Conservation (phyloP, 2,888 invertebrate genomes). For the Erebia ligea region DNA sequence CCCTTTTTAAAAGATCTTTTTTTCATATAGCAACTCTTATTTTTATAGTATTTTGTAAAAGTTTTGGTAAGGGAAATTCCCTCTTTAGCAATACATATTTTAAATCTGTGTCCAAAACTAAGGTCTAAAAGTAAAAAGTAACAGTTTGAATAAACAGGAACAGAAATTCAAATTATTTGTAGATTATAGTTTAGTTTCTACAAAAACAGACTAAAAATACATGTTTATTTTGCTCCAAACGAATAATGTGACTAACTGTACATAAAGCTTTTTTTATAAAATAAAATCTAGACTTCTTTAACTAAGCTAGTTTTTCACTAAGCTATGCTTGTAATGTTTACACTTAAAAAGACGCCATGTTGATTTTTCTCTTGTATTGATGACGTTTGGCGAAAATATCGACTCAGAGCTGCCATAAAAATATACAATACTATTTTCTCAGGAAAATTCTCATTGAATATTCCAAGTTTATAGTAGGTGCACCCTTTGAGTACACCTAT, state of each 20-base stretch:
- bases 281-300: slow-evolving; percentile 75
- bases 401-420: not conserved
- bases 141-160: too few relatives aligned
- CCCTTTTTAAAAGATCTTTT: not conserved
- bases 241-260: slow-evolving; percentile 74
- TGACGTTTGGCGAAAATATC: not conserved
- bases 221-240: slow-evolving; percentile 66
- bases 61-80: not conserved
- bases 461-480: too few relatives aligned
- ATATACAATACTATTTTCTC: not conserved
- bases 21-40: not conserved
- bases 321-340: slow-evolving; percentile 65
- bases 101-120: not conserved
- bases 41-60: not conserved
- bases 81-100: not conserved
- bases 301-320: slow-evolving; percentile 66
- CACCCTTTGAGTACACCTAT: too few relatives aligned
- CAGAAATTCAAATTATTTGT: not conserved
- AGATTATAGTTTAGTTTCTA: slow-evolving; percentile 3
- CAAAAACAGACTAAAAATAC: slow-evolving; percentile 46
- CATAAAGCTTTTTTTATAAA: slow-evolving; percentile 75
- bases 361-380: slow-evolving; percentile 57
- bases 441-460: too few relatives aligned
- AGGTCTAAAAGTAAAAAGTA: too few relatives aligned
- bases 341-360: slow-evolving; percentile 60